A percentile compares a stretch with the other conserved stretches of the same genome.
Conservation (phyloP, 2,113 vertebrate genomes). For the Mesitornis unicolor region DNA sequence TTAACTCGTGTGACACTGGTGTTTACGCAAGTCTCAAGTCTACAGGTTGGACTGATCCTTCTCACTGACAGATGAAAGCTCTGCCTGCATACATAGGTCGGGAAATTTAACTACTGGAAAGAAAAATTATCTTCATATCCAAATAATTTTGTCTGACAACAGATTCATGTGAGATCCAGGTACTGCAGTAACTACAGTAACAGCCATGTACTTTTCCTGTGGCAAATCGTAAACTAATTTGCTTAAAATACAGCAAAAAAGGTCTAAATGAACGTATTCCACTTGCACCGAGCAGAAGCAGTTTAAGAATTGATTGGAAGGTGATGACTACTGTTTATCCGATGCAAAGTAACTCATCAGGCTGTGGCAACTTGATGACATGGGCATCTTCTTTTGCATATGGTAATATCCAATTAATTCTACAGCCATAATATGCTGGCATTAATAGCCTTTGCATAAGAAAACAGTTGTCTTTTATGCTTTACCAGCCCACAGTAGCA, state of each 20-base stretch:
- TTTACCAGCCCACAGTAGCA: neutral
- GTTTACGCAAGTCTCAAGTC: neutral
- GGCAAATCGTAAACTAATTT: neutral
- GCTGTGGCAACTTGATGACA: neutral
- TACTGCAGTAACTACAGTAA: neutral
- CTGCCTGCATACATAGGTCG: neutral
- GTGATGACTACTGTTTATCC: neutral
- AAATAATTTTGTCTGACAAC: neutral
- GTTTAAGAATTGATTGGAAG: neutral
- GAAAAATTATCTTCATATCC: neutral
- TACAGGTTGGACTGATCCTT: neutral
- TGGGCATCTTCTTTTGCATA: neutral
- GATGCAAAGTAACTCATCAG: neutral
- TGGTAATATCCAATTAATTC: neutral
- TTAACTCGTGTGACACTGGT: neutral
- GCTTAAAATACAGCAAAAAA: neutral
- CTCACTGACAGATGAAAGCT: neutral
- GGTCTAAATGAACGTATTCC: neutral
- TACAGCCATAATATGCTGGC: neutral
- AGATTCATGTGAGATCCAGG: neutral
- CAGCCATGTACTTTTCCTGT: neutral
- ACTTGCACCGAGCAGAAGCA: neutral
- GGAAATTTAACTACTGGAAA: neutral
- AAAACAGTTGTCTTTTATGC: neutral
- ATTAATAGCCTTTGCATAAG: neutral